phyloP scores from a whole-genome alignment of 2,113 vertebrate species.

The Ictalurus punctatus region DNA sequence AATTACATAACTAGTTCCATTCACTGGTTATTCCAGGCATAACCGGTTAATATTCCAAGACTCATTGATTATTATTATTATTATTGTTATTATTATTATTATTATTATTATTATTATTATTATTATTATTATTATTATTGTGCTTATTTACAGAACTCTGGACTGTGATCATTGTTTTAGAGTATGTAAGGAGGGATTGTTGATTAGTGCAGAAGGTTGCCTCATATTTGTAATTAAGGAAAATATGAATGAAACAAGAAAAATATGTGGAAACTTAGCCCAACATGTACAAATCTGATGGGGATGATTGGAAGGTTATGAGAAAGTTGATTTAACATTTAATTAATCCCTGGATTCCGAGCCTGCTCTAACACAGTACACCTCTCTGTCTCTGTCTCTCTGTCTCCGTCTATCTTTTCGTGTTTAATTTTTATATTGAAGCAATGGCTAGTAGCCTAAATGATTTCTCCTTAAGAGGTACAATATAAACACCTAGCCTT shows the following conservation, averaged over 20 bases:
- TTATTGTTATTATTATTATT: constrained; percentile 9
- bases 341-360: neutral
- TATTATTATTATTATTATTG: neutral
- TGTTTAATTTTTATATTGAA: neutral
- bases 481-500: neutral
- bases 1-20: neutral
- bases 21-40: neutral
- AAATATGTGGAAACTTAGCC: too few species aligned
- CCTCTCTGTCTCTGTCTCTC: neutral
- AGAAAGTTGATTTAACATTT: neutral
- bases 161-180: neutral
- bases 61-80: neutral
- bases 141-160: neutral
- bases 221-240: neutral
- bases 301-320: neutral
- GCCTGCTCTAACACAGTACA: neutral
- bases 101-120: too few species aligned
- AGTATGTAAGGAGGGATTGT: neutral
- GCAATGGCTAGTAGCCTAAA: neutral
- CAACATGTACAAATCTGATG: neutral
- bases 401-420: neutral
- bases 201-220: neutral
- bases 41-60: neutral
- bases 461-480: neutral
- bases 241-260: neutral